Base-by-base conservation (phyloP, 2,797 vertebrate genomes). In the Pampus argenteus region DNA sequence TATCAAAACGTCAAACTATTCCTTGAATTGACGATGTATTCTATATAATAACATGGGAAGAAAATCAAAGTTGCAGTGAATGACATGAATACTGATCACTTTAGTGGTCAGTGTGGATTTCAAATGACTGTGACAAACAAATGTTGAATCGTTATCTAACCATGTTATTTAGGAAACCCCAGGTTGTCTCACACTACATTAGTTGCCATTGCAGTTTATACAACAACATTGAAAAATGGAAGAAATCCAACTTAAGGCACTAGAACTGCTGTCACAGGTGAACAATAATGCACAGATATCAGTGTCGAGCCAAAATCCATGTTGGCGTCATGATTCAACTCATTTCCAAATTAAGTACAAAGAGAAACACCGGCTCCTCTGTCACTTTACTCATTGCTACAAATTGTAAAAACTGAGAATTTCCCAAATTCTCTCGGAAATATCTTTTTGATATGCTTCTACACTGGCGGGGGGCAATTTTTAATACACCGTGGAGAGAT, bases 221-320 rank as follows among this genome's bases (percentile, higher is more conserved):
- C 42, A 75, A 44, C 40, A 64, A 55, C n/a, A 40, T 58, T n/a
- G n/a, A 28, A 74, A 73, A 79, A 71, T 60, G 66, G 76, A 86
- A 84, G 73, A 86, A 84, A 60, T 81, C 26, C 47, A 82, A 83
- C 68, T 62, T 89, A 91, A 88, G 86, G 89, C 89, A 91, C 89
- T 77, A 75, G 68, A 77, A 57, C 70, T 80, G 71, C 67, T 65
- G 51, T 62, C 59, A 73, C 51, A 31, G 17, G 66, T 42, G 6
- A 49, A 69, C 29, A 55, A 45, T 29, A 57, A 50, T 57, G 77
- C 58, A 59, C 59, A 73, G 59, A 68, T 62, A 54, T 66, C 25
- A 57, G 14, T 40, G 68, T 61, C 23, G 49, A 67, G 31, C 20
- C 29, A 25, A 50, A 38, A 26, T 9, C 4, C 44, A 49, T 20